phyloP scores from a whole-genome alignment of 2,888 invertebrate species.

The Subacronicta megacephala region DNA sequence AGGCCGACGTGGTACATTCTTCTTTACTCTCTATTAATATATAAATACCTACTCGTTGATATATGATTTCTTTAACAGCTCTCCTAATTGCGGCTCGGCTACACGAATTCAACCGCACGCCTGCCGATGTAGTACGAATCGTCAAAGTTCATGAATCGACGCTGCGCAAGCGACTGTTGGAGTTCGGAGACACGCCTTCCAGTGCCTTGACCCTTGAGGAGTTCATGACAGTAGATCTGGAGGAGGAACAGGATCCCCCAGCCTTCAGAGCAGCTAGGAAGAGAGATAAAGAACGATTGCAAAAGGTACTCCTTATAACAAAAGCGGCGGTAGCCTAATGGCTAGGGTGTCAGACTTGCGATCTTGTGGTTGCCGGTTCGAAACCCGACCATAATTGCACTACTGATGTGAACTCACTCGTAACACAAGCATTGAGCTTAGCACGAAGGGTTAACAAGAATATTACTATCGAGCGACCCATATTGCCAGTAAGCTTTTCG shows the following conservation, averaged over 20 bases:
- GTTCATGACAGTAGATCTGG: slow-evolving; percentile 98
- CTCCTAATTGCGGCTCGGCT: slow-evolving; percentile 97
- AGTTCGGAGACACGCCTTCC: slow-evolving; percentile 99
- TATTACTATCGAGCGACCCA: too few species aligned
- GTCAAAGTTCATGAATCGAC: slow-evolving; percentile 99
- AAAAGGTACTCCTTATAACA: too few species aligned
- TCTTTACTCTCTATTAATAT: too few species aligned
- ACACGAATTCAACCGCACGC: slow-evolving; percentile 96
- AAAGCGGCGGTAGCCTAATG: too few species aligned
- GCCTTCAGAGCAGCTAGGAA: slow-evolving; percentile 97
- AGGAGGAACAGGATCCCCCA: slow-evolving; percentile 98
- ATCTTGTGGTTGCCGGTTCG: too few species aligned
- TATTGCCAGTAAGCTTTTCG: too few species aligned
- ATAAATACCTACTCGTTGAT: neutral
- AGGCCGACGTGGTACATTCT: too few species aligned
- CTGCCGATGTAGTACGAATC: slow-evolving; percentile 96
- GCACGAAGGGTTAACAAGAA: too few species aligned
- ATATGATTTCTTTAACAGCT: slow-evolving; percentile 87
- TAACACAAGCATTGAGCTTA: too few species aligned
- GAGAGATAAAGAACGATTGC: slow-evolving; percentile 95
- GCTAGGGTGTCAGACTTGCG: too few species aligned
- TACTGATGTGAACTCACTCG: too few species aligned
- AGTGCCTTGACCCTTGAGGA: slow-evolving; percentile 98
- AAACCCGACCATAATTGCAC: too few species aligned
- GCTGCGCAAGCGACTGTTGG: slow-evolving; percentile 95